Conservation (phyloP, 2,113 vertebrate species). For the Oriolus oriolus region DNA sequence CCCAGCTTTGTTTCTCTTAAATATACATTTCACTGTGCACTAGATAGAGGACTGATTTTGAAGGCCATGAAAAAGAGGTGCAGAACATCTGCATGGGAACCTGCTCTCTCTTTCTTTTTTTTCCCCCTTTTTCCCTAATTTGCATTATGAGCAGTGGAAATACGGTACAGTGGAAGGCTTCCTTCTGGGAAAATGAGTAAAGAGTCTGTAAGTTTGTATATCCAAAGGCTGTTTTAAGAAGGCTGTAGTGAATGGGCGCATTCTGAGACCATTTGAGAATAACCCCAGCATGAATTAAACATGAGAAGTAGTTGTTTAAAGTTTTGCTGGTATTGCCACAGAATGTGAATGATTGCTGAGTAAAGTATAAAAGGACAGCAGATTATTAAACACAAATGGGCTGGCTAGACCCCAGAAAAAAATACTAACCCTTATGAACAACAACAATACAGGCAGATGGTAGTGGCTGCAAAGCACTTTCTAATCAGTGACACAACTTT, state of each 20-base stretch:
- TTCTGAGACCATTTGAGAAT: slow-evolving; percentile 54
- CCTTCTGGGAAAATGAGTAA: slow-evolving; percentile 50
- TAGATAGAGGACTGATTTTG: neutral
- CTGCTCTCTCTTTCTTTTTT: neutral
- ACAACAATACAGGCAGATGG: slow-evolving; percentile 46
- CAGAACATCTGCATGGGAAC: slow-evolving; percentile 42
- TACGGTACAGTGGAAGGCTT: slow-evolving; percentile 44
- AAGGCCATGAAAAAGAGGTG: slow-evolving; percentile 8
- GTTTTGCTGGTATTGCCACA: slow-evolving; percentile 47
- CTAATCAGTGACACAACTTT: neutral
- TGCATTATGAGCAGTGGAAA: slow-evolving; percentile 41
- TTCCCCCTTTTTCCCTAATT: neutral
- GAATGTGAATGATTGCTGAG: slow-evolving; percentile 44
- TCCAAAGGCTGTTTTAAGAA: slow-evolving; percentile 63
- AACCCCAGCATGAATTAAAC: slow-evolving; percentile 55
- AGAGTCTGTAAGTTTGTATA: slow-evolving; percentile 53
- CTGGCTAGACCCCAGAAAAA: slow-evolving; percentile 43
- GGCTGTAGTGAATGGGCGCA: slow-evolving; percentile 39
- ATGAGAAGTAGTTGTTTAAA: slow-evolving; percentile 53
- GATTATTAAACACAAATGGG: slow-evolving; percentile 36
- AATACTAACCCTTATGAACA: slow-evolving; percentile 36
- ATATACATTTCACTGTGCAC: neutral
- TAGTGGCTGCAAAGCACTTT: slow-evolving; percentile 31
- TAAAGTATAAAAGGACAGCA: slow-evolving; percentile 38
- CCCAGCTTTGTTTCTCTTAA: neutral